Evolutionary conservation across 2,888 invertebrate genomes (phyloP).

Genomic region (Cyrtodaria siliqua): DNA sequence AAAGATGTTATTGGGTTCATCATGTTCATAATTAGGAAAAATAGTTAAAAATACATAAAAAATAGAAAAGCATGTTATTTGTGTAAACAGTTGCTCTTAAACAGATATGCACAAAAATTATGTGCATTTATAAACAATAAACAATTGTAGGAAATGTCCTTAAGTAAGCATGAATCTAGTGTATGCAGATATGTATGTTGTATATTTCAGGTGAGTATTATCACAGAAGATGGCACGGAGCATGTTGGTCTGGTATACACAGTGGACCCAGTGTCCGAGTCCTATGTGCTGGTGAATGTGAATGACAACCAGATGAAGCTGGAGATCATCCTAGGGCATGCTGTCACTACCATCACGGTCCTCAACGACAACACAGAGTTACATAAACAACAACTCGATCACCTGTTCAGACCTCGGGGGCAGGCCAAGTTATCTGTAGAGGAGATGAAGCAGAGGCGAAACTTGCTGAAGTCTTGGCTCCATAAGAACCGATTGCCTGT

Average conservation of each 20-base stretch:
- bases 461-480: conserved; percentile 81
- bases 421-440: conserved; percentile 65
- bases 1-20: no score
- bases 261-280: conserved; percentile 84
- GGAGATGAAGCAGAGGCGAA: conserved; percentile 74
- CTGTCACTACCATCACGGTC: conserved; percentile 74
- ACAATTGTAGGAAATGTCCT: no score
- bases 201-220: conserved; percentile 73
- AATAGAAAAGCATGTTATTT: no score
- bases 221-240: conserved; percentile 74
- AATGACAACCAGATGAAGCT: conserved; percentile 56
- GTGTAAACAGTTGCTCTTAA: no score
- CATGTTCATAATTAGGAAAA: no score
- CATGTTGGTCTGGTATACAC: conserved; percentile 84
- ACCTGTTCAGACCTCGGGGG: conserved; percentile 71
- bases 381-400: conserved; percentile 66
- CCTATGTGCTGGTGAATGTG: conserved; percentile 77
- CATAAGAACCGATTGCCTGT: conserved; percentile 84
- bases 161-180: no score
- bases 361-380: conserved; percentile 70
- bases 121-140: no score
- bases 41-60: no score
- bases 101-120: no score
- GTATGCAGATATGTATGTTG: no score
- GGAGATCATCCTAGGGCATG: conserved; percentile 78